phyloP scores from a whole-genome alignment of 2,113 vertebrate genomes.

The Caloenas nicobarica region DNA sequence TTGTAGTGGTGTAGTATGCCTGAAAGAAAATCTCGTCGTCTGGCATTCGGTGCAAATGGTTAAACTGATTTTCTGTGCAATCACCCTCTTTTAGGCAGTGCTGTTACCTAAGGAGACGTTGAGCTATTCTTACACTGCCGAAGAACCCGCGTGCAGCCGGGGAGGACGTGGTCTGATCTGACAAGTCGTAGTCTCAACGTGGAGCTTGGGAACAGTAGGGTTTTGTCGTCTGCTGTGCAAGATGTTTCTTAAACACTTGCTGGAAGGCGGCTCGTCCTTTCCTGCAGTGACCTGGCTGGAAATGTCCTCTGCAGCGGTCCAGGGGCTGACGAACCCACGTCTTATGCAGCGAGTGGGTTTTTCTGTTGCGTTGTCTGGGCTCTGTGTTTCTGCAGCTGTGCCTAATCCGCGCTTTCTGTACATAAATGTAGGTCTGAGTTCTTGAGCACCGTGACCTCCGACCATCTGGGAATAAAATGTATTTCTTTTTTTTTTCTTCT shows the following conservation, averaged over 20 bases:
- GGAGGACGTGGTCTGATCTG: background rate
- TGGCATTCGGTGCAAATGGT: background rate
- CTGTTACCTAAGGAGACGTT: background rate
- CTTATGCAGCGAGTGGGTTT: background rate
- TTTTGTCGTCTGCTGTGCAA: background rate
- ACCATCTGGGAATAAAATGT: background rate
- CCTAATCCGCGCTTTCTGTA: background rate
- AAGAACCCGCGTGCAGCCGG: background rate
- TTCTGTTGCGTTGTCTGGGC: background rate
- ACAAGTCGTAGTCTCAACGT: accelerated
- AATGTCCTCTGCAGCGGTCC: background rate
- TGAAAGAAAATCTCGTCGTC: background rate
- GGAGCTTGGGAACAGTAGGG: accelerated
- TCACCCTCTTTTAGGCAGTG: background rate
- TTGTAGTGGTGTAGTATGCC: accelerated
- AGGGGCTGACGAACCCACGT: background rate
- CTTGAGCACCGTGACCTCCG: background rate
- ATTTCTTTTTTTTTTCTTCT: background rate
- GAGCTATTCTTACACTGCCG: background rate
- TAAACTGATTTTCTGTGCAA: background rate
- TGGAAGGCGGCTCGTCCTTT: background rate
- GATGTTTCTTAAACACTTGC: accelerated
- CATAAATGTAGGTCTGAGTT: background rate
- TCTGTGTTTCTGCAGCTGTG: slow-evolving; percentile 34
- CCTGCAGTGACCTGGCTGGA: background rate